Base-by-base conservation (phyloP, 2,113 vertebrate species). In the Rhineura floridana region DNA sequence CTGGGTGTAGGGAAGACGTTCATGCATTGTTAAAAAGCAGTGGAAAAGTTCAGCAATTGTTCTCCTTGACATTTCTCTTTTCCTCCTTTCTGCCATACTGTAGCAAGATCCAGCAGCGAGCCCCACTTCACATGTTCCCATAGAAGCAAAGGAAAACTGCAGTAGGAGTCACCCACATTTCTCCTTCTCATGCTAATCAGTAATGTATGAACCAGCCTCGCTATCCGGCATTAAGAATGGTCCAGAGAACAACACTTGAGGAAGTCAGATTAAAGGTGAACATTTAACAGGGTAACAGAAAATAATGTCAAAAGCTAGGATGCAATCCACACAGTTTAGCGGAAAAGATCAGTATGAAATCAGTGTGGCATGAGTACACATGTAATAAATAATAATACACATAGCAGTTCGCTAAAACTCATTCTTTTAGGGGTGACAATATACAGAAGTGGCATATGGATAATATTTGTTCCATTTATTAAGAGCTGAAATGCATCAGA, bases 1-100 rank as follows among this genome's bases (percentile, higher is more conserved):
- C 4, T 23, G 17, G n/a, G 33, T 12, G 23, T 10, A 4, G 23
- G 44, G 21, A 39, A 17, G 50, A 2, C 33, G 48, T 52, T 50
- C 65, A 39, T 72, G 83, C 11, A 3, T 39, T 72, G 11, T 11
- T 52, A 59, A 30, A 11, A 73, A 44, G 28, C 75, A 50, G 36
- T 59, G 75, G 44, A n/a, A 59, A 42, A 59, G 36, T 75, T 10
- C 83, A 59, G 25, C 72, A 85, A 75, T 42, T 28, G 52, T 72
- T 85, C 69, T 85, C 83, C 83, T 84, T 84, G 83, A 84, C 69
- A 59, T 73, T 84, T 83, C 81, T 69, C 81, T 44, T 83, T 83
- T 67, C 6, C 48, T 79, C 77, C n/a, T 52, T 44, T 70, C 44
- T 73, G 25, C 23, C 70, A 17, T 85, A 55, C 9, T 55, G 12